A percentile compares a stretch with the other conserved stretches of the same genome.
These are phyloP conservation scores for Eueremaeus valkanovi DNA, from an alignment of 2,888 invertebrate species.

Conservation along the genomic window DNA sequence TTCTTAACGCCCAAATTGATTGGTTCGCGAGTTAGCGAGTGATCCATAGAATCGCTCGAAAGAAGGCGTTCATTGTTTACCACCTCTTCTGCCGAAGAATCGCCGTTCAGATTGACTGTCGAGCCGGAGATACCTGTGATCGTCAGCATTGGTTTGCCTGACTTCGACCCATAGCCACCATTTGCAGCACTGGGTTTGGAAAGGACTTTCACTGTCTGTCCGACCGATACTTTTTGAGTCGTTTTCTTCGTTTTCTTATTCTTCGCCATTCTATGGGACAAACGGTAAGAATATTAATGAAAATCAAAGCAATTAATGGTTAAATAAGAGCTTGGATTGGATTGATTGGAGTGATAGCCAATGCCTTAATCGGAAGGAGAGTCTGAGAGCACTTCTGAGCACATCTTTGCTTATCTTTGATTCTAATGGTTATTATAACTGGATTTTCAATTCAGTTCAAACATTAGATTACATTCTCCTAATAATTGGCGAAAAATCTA, in stretches of 20 bases:
- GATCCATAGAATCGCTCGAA: too few relatives aligned
- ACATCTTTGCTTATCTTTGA: background rate
- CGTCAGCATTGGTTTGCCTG: background rate
- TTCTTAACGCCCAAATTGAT: slow-evolving; percentile 66
- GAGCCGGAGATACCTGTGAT: background rate
- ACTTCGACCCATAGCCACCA: background rate
- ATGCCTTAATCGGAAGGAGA: background rate
- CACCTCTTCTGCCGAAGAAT: background rate
- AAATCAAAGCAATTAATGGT: too few relatives aligned
- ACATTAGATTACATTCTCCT: background rate
- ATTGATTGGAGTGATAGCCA: background rate
- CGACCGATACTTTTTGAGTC: background rate
- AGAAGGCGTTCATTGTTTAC: background rate
- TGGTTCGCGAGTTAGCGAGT: slow-evolving; percentile 60
- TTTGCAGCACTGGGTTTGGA: background rate
- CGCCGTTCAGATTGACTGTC: background rate
- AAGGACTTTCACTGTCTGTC: background rate
- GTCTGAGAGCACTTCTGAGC: background rate
- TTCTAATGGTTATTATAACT: background rate
- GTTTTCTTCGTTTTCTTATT: slow-evolving; percentile 17
- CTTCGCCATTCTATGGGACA: slow-evolving; percentile 13
- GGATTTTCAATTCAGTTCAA: background rate
- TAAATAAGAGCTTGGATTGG: background rate
- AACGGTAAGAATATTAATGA: background rate
- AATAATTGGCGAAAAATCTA: background rate